These are phyloP conservation scores for Uria lomvia DNA, from an alignment of 2,113 vertebrate genomes.

Conservation along the genomic window DNA sequence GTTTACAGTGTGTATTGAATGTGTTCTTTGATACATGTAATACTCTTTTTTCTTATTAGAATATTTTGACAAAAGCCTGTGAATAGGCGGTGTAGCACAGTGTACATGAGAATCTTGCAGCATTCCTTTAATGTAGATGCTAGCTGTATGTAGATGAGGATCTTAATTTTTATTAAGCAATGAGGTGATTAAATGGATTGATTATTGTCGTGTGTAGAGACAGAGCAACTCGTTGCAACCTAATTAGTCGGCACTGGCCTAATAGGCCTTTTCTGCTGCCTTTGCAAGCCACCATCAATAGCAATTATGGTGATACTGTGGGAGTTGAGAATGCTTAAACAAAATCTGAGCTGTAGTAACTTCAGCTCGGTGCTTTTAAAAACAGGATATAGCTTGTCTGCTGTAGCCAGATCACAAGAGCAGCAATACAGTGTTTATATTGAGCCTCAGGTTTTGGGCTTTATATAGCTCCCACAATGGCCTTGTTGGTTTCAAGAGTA, in stretches of 20 bases:
- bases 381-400: background rate
- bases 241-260: background rate
- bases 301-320: background rate
- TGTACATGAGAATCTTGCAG: background rate
- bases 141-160: background rate
- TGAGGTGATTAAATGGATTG: background rate
- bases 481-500: background rate
- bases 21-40: background rate
- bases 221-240: background rate
- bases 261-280: background rate
- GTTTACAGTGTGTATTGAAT: slow-evolving; percentile 27
- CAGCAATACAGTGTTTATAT: accelerated
- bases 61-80: background rate
- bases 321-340: background rate
- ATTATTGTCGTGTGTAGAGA: background rate
- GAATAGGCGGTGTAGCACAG: background rate
- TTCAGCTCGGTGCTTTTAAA: background rate
- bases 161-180: background rate
- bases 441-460: background rate
- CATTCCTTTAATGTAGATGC: background rate
- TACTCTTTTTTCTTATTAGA: background rate
- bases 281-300: background rate
- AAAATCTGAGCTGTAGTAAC: background rate
- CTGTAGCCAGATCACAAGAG: background rate
- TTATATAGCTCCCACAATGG: background rate